Evolutionary conservation across 2,113 vertebrate species (phyloP).

Genomic region (Meleagris gallopavo): DNA sequence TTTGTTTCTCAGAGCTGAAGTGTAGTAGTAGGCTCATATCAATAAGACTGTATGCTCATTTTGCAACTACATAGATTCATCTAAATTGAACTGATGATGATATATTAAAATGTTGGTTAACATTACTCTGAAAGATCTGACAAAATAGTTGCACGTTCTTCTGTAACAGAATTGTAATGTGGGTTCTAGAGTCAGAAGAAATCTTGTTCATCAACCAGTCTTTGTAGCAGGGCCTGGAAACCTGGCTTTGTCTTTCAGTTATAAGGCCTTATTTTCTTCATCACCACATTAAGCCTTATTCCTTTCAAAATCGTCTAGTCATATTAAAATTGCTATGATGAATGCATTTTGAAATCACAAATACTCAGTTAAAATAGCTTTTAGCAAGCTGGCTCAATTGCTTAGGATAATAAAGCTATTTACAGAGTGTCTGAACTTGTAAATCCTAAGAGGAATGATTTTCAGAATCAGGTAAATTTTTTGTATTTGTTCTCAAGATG

Average conservation of each 20-base stretch:
- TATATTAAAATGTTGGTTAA: neutral
- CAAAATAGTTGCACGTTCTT: neutral
- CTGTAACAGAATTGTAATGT: accelerated
- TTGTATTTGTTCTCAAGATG: neutral
- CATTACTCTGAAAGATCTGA: neutral
- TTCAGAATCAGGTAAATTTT: neutral
- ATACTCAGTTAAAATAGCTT: neutral
- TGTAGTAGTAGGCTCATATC: neutral
- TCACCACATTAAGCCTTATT: neutral
- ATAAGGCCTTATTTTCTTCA: neutral
- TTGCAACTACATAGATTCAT: neutral
- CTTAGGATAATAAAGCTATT: neutral
- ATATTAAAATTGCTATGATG: neutral
- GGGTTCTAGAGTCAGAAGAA: neutral
- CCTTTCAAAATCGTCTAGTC: neutral
- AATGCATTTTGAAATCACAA: neutral
- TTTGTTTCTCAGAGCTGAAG: neutral
- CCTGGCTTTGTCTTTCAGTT: neutral
- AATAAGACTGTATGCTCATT: neutral
- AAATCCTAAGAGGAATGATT: neutral
- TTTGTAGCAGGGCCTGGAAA: neutral
- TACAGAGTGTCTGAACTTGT: neutral
- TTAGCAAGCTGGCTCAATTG: neutral
- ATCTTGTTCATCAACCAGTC: neutral
- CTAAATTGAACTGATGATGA: neutral